Conservation (phyloP, 2,888 invertebrate species). For the Galerucella calmariensis region DNA sequence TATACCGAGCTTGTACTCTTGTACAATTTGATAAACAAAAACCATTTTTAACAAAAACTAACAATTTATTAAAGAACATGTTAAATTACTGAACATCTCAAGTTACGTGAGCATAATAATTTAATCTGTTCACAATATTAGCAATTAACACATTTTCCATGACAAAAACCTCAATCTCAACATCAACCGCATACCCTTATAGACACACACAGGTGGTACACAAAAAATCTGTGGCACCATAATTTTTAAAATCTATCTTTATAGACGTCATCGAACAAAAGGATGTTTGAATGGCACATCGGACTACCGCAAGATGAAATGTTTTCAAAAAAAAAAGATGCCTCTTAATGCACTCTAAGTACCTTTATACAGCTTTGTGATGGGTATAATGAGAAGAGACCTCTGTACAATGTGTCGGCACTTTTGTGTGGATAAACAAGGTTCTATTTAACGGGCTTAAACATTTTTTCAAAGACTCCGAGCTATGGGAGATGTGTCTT, state of each 20-base stretch:
- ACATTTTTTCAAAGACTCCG: slow-evolving; percentile 29
- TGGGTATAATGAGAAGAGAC: slow-evolving; percentile 55
- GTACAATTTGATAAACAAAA: no score
- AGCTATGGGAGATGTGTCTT: slow-evolving; percentile 25
- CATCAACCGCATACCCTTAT: slow-evolving; percentile 11
- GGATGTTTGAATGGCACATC: slow-evolving; percentile 42
- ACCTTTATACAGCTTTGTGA: slow-evolving; percentile 53
- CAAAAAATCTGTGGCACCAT: slow-evolving; percentile 11
- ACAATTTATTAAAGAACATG: no score
- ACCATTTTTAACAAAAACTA: no score
- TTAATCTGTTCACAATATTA: background rate
- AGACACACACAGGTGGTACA: slow-evolving; percentile 27
- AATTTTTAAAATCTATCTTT: slow-evolving; percentile 25
- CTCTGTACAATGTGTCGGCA: slow-evolving; percentile 54
- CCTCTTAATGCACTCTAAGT: slow-evolving; percentile 55
- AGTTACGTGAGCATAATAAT: no score
- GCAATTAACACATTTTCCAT: background rate
- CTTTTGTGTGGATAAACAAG: slow-evolving; percentile 54
- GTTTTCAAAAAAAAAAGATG: slow-evolving; percentile 50
- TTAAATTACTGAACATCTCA: no score
- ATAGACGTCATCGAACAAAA: slow-evolving; percentile 36
- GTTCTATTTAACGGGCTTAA: slow-evolving; percentile 55
- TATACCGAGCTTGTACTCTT: no score
- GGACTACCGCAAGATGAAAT: slow-evolving; percentile 51
- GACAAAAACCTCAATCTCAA: background rate